These are phyloP conservation scores for Mastomys natalensis DNA, from an alignment of 2,113 vertebrate genomes.

Conservation along the genomic window DNA sequence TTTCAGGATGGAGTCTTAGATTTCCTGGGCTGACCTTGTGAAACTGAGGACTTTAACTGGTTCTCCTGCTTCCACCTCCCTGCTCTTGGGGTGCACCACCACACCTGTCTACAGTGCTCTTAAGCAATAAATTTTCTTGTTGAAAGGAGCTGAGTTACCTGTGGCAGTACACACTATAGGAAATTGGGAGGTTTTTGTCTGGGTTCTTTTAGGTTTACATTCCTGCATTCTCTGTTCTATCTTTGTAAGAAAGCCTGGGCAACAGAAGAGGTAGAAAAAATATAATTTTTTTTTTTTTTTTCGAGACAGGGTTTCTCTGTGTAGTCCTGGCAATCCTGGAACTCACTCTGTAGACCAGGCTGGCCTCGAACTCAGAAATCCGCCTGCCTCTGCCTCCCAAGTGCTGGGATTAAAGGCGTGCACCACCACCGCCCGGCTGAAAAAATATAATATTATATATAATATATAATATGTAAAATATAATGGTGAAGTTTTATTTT, in stretches of 20 bases:
- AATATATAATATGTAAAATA: too few species aligned
- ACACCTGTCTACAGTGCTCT: not conserved
- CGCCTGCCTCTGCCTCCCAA: too few species aligned
- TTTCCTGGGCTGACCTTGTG: not conserved
- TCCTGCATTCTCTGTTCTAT: not conserved
- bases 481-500: not conserved
- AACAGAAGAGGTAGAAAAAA: not conserved
- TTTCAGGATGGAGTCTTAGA: not conserved
- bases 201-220: not conserved
- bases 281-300: too few species aligned
- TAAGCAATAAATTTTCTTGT: slow-evolving; percentile 34
- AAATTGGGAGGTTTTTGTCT: slow-evolving; percentile 40
- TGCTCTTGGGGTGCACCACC: not conserved
- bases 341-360: too few species aligned
- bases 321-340: too few species aligned
- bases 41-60: not conserved
- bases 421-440: too few species aligned
- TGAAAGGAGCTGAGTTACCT: slow-evolving; percentile 20
- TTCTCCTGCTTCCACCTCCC: not conserved
- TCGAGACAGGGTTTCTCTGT: too few species aligned
- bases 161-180: not conserved
- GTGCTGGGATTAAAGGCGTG: too few species aligned
- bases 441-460: too few species aligned
- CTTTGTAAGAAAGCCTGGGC: slow-evolving; percentile 27
- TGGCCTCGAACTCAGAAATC: too few species aligned